Evolutionary conservation across 2,888 invertebrate species (phyloP).

Genomic region (Diaprepes abbreviatus): DNA sequence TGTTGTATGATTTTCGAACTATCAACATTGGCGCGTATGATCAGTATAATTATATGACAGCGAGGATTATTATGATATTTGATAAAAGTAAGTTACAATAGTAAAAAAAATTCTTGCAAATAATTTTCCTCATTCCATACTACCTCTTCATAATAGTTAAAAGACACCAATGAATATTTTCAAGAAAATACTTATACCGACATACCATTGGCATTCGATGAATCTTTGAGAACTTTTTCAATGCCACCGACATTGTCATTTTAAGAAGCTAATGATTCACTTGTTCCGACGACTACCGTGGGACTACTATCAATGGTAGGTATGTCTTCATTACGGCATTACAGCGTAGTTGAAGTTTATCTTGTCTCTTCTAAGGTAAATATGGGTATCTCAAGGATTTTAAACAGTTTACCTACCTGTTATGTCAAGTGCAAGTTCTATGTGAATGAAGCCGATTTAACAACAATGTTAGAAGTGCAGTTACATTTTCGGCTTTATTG

Average conservation of each 20-base stretch:
- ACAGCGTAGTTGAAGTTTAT: constrained; percentile 34
- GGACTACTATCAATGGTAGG: constrained; percentile 42
- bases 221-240: constrained; percentile 44
- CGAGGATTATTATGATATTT: too few species aligned
- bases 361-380: constrained; percentile 43
- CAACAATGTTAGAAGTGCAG: background rate
- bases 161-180: too few species aligned
- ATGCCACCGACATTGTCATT: constrained; percentile 44
- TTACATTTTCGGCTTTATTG: too few species aligned
- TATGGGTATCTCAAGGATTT: constrained; percentile 45
- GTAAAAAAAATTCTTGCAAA: too few species aligned
- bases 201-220: constrained; percentile 42
- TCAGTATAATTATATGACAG: too few species aligned
- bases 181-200: background rate
- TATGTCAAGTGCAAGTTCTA: constrained; percentile 26
- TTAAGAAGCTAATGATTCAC: constrained; percentile 45
- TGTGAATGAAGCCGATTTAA: constrained; percentile 24
- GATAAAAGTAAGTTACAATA: too few species aligned
- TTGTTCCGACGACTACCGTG: constrained; percentile 43
- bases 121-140: too few species aligned
- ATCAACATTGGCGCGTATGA: too few species aligned
- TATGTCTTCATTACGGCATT: constrained; percentile 45
- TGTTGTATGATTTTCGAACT: too few species aligned
- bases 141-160: too few species aligned
- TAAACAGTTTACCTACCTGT: constrained; percentile 39